phyloP scores from a whole-genome alignment of 2,113 vertebrate species.

The Phrynosoma platyrhinos region DNA sequence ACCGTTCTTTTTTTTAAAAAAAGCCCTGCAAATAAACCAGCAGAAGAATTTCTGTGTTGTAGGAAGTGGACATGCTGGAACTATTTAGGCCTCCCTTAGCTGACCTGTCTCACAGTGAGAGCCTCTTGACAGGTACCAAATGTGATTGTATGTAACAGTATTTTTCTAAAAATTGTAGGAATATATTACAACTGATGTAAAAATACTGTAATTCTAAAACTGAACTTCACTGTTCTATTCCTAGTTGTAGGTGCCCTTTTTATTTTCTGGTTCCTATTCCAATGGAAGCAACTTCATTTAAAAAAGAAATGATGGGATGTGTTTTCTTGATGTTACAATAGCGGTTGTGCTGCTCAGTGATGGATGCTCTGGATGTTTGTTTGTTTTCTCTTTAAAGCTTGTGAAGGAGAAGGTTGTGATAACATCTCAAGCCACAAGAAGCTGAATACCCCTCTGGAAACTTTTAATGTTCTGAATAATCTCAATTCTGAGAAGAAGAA shows the following conservation, averaged over 20 bases:
- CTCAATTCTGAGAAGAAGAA: conserved; percentile 16
- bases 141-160: background rate
- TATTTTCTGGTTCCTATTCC: background rate
- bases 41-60: background rate
- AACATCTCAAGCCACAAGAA: background rate
- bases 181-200: background rate
- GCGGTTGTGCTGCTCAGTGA: background rate
- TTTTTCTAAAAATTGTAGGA: no score
- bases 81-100: background rate
- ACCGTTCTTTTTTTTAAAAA: background rate
- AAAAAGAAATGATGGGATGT: background rate
- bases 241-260: background rate
- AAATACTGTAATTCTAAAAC: background rate
- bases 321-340: background rate
- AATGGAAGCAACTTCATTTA: no score
- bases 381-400: conserved; percentile 21
- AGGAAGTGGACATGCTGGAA: background rate
- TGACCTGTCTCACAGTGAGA: background rate
- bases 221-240: background rate
- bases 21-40: background rate
- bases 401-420: background rate
- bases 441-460: background rate
- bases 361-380: background rate
- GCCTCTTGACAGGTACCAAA: background rate
- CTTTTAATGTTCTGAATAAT: conserved; percentile 9